Evolutionary conservation across 2,113 vertebrate genomes (phyloP), one percentile per base, ranked within the genome.

Genomic region (Corythaeola cristata): DNA sequence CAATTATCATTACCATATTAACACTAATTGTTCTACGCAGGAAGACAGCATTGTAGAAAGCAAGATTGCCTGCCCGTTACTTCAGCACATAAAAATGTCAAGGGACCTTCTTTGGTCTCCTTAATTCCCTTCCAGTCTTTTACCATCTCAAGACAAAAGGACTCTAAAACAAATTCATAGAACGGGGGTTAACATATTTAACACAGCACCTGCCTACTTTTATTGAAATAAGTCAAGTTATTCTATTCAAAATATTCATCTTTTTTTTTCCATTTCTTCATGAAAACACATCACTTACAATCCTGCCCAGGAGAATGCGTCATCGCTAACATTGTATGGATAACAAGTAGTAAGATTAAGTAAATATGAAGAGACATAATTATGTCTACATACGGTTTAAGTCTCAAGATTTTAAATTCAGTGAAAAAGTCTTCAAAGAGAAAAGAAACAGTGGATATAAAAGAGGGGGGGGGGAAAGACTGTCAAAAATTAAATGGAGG

Each of bases 1-100:
- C 91, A 85, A 97, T 97, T 94, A 96, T 91, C 89, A 82, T 94
- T 91, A 96, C 87, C 89, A 80, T 87, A 97, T 94, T 95, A 97
- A 83, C 92, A 80, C 84, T 96, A 94, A 95, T 94, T 95, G 96
- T 97, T 96, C 93, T 88, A 95, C 89, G 62, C 78, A 92, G 93
- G 87, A 96, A 97, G 92, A 90, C 58, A 58, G 81, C 84, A 93
- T 58, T 95, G 71, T 91, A 69, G n/a, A 55, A 87, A 92, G 77
- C 47, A 66, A 75, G 81, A 88, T 14, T 94, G 95, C 84, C 87
- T 91, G 74, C 77, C 86, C 11, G 4, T 79, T 80, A 79, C 76
- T 91, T 91, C 47, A 85, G 74, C 87, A 49, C 63, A 52, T 76
- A 41, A 82, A 90, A 91, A 94, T 17, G 63, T 76, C 88, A 69